phyloP scores from a whole-genome alignment of 2,888 invertebrate genomes.

The Nephrotoma guestfalica region DNA sequence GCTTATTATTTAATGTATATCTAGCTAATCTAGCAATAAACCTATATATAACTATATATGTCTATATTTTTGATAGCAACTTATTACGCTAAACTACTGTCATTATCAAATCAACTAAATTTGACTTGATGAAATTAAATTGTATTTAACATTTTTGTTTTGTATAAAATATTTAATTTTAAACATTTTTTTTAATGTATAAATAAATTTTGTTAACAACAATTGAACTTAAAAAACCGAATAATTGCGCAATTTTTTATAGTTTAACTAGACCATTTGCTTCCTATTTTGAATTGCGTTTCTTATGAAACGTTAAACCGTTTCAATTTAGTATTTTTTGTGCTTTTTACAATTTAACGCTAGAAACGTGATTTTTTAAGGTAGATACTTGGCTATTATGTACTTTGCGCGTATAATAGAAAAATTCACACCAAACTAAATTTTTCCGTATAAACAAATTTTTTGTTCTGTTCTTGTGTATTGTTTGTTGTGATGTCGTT shows the following conservation, averaged over 20 bases:
- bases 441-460: neutral
- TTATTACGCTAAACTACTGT: neutral
- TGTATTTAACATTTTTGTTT: neutral
- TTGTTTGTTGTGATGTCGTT: neutral
- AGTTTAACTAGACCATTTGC: neutral
- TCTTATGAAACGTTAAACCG: neutral
- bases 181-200: neutral
- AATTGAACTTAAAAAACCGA: neutral
- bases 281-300: neutral
- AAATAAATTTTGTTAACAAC: neutral
- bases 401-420: neutral
- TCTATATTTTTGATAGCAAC: neutral
- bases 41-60: neutral
- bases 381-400: neutral
- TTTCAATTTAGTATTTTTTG: neutral
- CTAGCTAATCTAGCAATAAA: neutral
- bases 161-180: neutral
- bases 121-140: neutral
- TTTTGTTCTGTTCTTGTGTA: neutral
- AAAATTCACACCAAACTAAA: neutral
- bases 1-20: neutral
- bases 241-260: neutral
- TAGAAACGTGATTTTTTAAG: neutral
- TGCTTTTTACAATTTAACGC: neutral
- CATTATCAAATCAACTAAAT: neutral